Evolutionary conservation across 2,888 invertebrate genomes (phyloP).

Genomic region (Lamproptera curius): DNA sequence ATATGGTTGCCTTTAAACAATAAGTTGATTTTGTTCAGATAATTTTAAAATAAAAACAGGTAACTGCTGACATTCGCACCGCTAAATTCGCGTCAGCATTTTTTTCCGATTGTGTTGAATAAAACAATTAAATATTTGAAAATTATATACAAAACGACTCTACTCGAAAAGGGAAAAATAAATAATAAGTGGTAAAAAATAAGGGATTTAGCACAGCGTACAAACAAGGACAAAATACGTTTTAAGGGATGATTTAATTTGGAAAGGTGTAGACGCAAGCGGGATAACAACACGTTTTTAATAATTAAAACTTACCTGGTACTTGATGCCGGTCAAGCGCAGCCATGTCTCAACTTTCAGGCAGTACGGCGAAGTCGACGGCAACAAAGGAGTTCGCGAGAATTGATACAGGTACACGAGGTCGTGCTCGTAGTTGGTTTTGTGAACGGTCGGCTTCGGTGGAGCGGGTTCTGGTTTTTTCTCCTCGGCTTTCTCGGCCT

Average conservation of each 20-base stretch:
- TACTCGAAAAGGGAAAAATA: no score
- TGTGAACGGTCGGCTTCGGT: slow-evolving; percentile 90
- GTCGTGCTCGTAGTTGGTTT: slow-evolving; percentile 93
- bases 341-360: slow-evolving; percentile 98
- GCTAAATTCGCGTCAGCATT: slow-evolving; percentile 33
- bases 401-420: slow-evolving; percentile 96
- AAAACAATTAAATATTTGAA: background rate
- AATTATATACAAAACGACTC: no score
- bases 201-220: slow-evolving; percentile 14
- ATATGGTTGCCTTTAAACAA: no score
- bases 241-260: slow-evolving; percentile 9
- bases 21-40: no score
- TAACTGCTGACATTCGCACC: slow-evolving; percentile 27
- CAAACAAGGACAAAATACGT: slow-evolving; percentile 14
- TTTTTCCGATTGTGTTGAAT: background rate
- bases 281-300: slow-evolving; percentile 18
- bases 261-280: slow-evolving; percentile 34
- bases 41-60: no score
- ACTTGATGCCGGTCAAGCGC: slow-evolving; percentile 92
- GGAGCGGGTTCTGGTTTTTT: slow-evolving; percentile 81
- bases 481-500: slow-evolving; percentile 69
- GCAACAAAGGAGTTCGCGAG: slow-evolving; percentile 92
- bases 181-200: no score
- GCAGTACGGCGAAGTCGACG: slow-evolving; percentile 94
- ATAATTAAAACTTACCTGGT: slow-evolving; percentile 85